phyloP scores from a whole-genome alignment of 2,113 vertebrate species.

The Actenoides hombroni region DNA sequence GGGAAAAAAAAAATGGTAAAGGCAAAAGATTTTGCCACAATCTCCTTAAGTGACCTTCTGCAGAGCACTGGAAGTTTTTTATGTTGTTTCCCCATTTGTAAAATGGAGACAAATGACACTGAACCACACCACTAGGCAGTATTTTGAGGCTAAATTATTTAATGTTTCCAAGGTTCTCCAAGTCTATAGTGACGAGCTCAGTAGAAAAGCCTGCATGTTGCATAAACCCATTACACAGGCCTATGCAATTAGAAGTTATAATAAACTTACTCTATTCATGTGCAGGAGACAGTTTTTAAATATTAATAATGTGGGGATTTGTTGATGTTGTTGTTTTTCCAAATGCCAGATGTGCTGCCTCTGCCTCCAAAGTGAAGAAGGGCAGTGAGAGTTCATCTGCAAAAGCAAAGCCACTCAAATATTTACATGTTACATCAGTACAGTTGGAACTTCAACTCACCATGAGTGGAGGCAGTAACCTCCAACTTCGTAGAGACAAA shows the following conservation, averaged over 20 bases:
- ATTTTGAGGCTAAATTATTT: slow-evolving; percentile 54
- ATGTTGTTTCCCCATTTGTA: not conserved
- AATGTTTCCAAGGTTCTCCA: not conserved
- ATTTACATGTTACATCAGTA: slow-evolving; percentile 66
- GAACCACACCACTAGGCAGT: not conserved
- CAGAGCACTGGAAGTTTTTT: not conserved
- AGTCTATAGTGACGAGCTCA: not conserved
- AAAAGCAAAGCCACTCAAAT: slow-evolving; percentile 64
- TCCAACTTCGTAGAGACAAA: not conserved
- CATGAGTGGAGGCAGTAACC: not conserved
- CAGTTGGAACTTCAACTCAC: slow-evolving; percentile 48
- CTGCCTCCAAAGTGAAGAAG: slow-evolving; percentile 37
- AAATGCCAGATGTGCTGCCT: slow-evolving; percentile 49
- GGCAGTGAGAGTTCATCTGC: slow-evolving; percentile 47
- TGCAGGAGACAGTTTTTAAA: slow-evolving; percentile 56
- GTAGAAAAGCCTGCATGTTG: not conserved
- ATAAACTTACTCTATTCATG: slow-evolving; percentile 44
- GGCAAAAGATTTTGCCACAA: not conserved
- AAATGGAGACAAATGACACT: slow-evolving; percentile 14
- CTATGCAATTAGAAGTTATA: slow-evolving; percentile 34
- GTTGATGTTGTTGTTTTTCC: not conserved
- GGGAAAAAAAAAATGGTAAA: not conserved
- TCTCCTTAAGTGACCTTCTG: not conserved
- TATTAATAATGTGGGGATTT: slow-evolving; percentile 34
- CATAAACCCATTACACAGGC: slow-evolving; percentile 15